A percentile compares a stretch with the other conserved stretches of the same genome.
Evolutionary conservation across 2,888 invertebrate genomes (phyloP).

Genomic region (Dorcus hopei): DNA sequence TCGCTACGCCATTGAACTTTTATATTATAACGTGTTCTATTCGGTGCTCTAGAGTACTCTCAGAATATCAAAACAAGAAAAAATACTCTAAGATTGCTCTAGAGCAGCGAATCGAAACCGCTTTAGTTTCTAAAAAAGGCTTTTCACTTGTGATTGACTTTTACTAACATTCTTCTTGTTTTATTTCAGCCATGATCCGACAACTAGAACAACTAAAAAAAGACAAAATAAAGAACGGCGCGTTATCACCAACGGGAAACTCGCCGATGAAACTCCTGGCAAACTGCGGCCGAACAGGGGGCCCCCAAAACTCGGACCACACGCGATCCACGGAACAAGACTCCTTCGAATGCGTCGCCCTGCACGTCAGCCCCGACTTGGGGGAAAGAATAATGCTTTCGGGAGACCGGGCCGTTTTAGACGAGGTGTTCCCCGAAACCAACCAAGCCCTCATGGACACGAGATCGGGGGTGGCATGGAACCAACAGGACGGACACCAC

Average conservation of each 20-base stretch:
- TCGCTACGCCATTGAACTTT: too few species aligned
- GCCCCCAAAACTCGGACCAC: conserved; percentile 28
- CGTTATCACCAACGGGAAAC: conserved; percentile 24
- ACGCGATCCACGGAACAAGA: conserved; percentile 40
- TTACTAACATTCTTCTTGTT: too few species aligned
- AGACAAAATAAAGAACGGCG: conserved; percentile 62
- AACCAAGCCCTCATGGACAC: conserved; percentile 78
- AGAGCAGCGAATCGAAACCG: too few species aligned
- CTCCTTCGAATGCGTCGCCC: conserved; percentile 73
- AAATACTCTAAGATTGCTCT: too few species aligned
- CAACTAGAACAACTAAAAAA: conserved; percentile 72
- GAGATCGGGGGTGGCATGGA: conserved; percentile 74
- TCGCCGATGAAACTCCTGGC: conserved; percentile 7
- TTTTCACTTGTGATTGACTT: too few species aligned
- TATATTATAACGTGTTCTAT: too few species aligned
- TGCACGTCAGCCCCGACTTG: conserved; percentile 77
- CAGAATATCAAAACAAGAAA: too few species aligned
- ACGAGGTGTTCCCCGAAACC: conserved; percentile 73
- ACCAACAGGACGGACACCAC: conserved; percentile 70
- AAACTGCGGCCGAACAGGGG: conserved; percentile 23
- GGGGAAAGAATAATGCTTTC: conserved; percentile 80
- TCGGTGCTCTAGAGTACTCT: too few species aligned
- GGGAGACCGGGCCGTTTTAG: conserved; percentile 72
- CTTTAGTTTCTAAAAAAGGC: too few species aligned
- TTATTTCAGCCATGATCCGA: conserved; percentile 64